These are phyloP conservation scores for Sebastes steindachneri DNA, from an alignment of 2,797 vertebrate genomes.

Conservation along the genomic window DNA sequence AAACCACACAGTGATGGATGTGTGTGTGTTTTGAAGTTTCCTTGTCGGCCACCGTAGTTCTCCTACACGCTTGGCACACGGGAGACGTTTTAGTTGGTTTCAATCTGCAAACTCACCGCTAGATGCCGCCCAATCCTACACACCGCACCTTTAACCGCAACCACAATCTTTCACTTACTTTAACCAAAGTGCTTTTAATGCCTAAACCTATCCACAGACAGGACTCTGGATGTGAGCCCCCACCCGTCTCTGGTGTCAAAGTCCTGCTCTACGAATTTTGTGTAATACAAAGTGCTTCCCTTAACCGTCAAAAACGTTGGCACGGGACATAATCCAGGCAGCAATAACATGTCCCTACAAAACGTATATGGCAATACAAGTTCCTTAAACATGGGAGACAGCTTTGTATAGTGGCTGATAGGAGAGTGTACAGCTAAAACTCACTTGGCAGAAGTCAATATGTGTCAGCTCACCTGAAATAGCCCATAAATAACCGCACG, in stretches of 20 bases:
- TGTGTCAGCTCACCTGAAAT: neutral
- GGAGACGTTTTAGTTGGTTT: too few relatives aligned
- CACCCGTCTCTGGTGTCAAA: neutral
- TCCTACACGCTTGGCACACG: too few relatives aligned
- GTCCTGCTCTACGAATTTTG: neutral
- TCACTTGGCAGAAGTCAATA: neutral
- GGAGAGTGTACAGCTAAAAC: neutral
- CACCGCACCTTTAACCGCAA: too few relatives aligned
- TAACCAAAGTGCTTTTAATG: neutral
- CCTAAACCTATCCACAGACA: neutral
- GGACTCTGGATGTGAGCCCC: neutral
- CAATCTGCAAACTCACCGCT: too few relatives aligned
- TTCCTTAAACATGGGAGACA: neutral
- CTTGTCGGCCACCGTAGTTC: too few relatives aligned
- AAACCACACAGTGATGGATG: too few relatives aligned
- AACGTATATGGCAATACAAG: neutral
- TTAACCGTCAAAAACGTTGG: accelerated
- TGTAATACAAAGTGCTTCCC: neutral
- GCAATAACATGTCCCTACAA: neutral
- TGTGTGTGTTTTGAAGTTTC: too few relatives aligned
- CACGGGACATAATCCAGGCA: neutral
- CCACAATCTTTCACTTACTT: neutral
- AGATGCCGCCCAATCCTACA: too few relatives aligned
- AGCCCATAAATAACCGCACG: neutral
- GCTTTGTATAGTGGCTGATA: neutral